These are phyloP conservation scores for Leucozona laternaria DNA, from an alignment of 2,888 invertebrate genomes.

Conservation along the genomic window DNA sequence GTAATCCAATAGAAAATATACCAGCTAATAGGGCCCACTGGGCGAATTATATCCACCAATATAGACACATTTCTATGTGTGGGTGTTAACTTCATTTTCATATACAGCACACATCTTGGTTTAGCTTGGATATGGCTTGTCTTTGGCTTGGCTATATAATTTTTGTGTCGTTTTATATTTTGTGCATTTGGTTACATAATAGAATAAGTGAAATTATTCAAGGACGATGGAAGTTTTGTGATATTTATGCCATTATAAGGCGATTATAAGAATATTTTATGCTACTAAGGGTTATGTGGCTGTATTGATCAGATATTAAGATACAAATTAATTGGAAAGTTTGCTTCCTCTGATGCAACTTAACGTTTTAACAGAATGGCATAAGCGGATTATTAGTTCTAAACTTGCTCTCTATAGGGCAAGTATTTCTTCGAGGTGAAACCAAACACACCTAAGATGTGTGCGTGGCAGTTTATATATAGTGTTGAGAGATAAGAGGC, in stretches of 20 bases:
- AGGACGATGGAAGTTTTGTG: conserved; percentile 9
- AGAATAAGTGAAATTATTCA: conserved; percentile 37
- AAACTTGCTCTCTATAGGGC: not conserved
- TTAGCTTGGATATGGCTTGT: not conserved
- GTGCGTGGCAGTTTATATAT: too few species aligned
- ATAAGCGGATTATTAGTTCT: not conserved
- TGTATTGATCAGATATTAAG: conserved; percentile 18
- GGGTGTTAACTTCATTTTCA: conserved; percentile 36
- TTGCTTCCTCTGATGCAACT: not conserved
- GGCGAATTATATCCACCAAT: conserved; percentile 61
- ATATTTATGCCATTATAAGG: conserved; percentile 32
- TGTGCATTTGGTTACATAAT: conserved; percentile 37
- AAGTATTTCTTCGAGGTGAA: too few species aligned
- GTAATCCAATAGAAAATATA: conserved; percentile 69
- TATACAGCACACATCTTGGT: not conserved
- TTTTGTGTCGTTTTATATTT: conserved; percentile 7
- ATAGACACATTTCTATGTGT: conserved; percentile 15
- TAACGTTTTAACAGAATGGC: not conserved
- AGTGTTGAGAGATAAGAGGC: too few species aligned
- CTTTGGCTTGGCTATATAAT: not conserved
- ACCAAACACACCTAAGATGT: too few species aligned
- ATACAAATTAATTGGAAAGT: conserved; percentile 30
- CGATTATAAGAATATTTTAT: conserved; percentile 30
- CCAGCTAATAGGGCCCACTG: conserved; percentile 62
- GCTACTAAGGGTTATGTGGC: not conserved